Evolutionary conservation across 2,797 vertebrate genomes (phyloP), one percentile per base, ranked within the genome.

Genomic region (Anolis apletophallus): DNA sequence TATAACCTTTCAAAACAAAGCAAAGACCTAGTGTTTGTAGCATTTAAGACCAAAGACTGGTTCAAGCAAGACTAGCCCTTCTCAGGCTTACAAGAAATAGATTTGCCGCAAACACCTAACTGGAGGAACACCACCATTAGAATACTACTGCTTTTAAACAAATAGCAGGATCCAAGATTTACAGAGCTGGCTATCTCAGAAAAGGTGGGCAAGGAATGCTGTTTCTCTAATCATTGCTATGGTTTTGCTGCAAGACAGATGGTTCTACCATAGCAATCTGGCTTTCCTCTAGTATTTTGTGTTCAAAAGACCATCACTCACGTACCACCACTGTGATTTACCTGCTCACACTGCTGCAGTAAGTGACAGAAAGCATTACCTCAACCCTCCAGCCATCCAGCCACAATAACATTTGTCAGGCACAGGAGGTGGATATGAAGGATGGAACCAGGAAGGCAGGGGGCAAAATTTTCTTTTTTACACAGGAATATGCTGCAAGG

Each of bases 341-440:
- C 69, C 84, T 88, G 55, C 46, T 87, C 21, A 32, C 29, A 32
- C 52, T 75, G 75, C 83, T 83, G 59, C 61, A 83, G 52, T 85
- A 75, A 85, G 61, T 80, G 84, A 83, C 83, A 67, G 86, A 85
- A 68, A 74, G 55, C 75, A 83, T 89, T 86, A 75, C 71, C 81
- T 82, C 81, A 40, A 68, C 80, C 71, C 80, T 90, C 87, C 67
- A 81, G 85, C 59, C 29, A 1, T 69, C 76, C 82, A 91, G 72
- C 77, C 76, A 67, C 81, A 90, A 46, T 85, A 46, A 61, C 4
- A 40, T 13, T n/a, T 77, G 86, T 86, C 80, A 76, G 85, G 84
- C 86, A 75, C 76, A 76, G 19, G 55, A 81, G 83, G 80, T 1
- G 34, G 89, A 46, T 67, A 74, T 64, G 87, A 87, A 81, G 26